A percentile compares a stretch with the other conserved stretches of the same genome.
phyloP scores from a whole-genome alignment of 2,797 vertebrate species.

The Euphonia xanthogaster region DNA sequence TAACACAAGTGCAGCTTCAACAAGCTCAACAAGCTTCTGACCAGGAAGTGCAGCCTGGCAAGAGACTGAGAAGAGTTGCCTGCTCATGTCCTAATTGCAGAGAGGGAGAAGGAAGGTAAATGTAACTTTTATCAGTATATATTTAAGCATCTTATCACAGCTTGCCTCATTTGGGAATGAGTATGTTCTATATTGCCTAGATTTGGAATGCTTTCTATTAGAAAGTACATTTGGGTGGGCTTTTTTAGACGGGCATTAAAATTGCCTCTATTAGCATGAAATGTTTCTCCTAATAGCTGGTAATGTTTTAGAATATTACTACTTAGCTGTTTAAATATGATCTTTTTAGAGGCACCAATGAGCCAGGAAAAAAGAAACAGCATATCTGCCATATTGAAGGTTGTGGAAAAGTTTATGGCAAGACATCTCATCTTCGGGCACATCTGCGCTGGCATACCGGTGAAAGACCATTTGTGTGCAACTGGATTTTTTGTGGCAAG shows the following conservation, averaged over 20 bases:
- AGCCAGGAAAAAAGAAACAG: constrained; percentile 98
- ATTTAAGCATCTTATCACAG: background rate
- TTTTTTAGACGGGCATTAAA: background rate
- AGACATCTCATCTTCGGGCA: constrained; percentile 96
- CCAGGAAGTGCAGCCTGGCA: constrained; percentile 92
- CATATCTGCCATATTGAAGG: constrained; percentile 99
- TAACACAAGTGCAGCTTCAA: constrained; percentile 87
- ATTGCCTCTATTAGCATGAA: background rate
- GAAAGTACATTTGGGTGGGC: background rate
- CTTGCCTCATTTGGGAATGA: background rate
- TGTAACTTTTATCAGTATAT: background rate
- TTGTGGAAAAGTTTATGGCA: constrained; percentile 98
- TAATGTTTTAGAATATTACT: background rate
- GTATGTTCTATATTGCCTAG: background rate
- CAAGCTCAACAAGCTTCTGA: constrained; percentile 93
- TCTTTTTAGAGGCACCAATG: constrained; percentile 86
- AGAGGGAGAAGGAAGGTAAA: constrained; percentile 96
- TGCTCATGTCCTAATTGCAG: constrained; percentile 99
- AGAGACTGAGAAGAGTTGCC: constrained; percentile 93
- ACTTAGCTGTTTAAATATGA: constrained; percentile 13
- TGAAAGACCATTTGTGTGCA: constrained; percentile 98
- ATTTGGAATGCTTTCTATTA: background rate
- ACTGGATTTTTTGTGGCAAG: constrained; percentile 99
- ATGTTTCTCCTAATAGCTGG: background rate
- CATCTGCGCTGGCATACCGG: constrained; percentile 99